Percentiles rank a stretch among this genome's conserved stretches.
These are phyloP conservation scores for Platichthys flesus DNA, from an alignment of 2,113 vertebrate species.

Conservation along the genomic window DNA sequence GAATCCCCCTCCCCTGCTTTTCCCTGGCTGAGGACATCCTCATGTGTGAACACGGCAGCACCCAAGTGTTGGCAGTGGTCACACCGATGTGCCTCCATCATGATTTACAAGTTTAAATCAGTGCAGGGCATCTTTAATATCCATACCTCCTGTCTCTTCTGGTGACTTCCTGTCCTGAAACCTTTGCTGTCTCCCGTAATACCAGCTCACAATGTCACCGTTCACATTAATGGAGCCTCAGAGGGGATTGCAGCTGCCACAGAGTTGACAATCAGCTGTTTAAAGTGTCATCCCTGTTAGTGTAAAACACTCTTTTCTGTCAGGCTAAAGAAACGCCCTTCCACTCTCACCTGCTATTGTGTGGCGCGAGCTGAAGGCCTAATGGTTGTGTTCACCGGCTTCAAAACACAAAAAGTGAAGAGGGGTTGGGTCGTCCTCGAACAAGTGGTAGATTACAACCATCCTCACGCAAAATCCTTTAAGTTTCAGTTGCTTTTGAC, in stretches of 20 bases:
- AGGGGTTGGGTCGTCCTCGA: constrained; percentile 25
- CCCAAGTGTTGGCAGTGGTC: constrained; percentile 22
- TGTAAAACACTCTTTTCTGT: constrained; percentile 50
- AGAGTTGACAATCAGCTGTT: constrained; percentile 40
- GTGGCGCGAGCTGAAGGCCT: constrained; percentile 41
- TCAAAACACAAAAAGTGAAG: constrained; percentile 47
- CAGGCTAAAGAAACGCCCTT: constrained; percentile 53
- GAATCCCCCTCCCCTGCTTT: constrained; percentile 18
- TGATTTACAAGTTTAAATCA: constrained; percentile 39
- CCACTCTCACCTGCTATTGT: constrained; percentile 44
- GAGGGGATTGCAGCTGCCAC: constrained; percentile 57
- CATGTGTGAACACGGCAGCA: constrained; percentile 23
- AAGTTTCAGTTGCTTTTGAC: constrained; percentile 14
- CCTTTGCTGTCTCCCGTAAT: constrained; percentile 35
- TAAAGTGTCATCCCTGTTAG: constrained; percentile 51
- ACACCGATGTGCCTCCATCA: constrained; percentile 25
- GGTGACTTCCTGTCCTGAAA: constrained; percentile 44
- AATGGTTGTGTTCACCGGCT: constrained; percentile 46
- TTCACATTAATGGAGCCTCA: constrained; percentile 51
- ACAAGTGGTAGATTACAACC: constrained; percentile 27
- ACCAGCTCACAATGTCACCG: constrained; percentile 41
- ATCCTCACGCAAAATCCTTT: constrained; percentile 3
- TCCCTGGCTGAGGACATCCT: constrained; percentile 26
- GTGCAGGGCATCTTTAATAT: constrained; percentile 17
- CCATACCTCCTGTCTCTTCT: constrained; percentile 19